A percentile compares a stretch with the other conserved stretches of the same genome.
Conservation (phyloP, 2,888 invertebrate species). For the Ligdia adustata region DNA sequence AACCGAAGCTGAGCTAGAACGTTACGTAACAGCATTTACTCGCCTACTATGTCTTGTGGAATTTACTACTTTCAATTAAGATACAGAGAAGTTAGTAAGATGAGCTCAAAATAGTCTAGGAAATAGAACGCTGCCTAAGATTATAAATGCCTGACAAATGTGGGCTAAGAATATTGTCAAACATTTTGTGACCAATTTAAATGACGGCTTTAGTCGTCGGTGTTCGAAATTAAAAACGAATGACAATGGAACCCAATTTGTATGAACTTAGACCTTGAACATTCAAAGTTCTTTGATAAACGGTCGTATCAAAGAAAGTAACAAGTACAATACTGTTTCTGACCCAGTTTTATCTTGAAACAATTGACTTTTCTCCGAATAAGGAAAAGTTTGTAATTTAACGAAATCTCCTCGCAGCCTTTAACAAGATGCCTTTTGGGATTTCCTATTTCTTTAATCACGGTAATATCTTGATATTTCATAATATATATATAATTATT, state of each 20-base stretch:
- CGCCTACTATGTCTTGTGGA: constrained; percentile 6
- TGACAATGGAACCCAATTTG: too few species aligned
- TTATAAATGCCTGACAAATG: too few species aligned
- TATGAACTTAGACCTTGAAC: background rate
- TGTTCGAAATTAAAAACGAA: too few species aligned
- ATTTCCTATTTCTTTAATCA: too few species aligned
- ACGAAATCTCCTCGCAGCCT: constrained; percentile 25
- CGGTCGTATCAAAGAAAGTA: background rate
- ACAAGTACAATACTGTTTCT: constrained; percentile 8
- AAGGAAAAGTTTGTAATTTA: constrained; percentile 32
- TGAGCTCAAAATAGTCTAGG: constrained; percentile 4
- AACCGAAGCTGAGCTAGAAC: too few species aligned
- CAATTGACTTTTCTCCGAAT: constrained; percentile 25
- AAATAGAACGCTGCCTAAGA: background rate
- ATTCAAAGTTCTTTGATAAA: background rate
- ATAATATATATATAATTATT: too few species aligned
- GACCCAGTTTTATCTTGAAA: constrained; percentile 17
- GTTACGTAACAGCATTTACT: constrained; percentile 15
- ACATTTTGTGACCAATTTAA: too few species aligned
- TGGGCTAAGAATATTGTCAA: too few species aligned
- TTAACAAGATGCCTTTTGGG: constrained; percentile 18
- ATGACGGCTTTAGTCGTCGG: too few species aligned
- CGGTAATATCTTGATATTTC: too few species aligned
- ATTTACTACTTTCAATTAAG: constrained; percentile 20
- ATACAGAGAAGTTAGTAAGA: constrained; percentile 8